Conservation (phyloP, 2,888 invertebrate species). For the Panopea generosa region DNA sequence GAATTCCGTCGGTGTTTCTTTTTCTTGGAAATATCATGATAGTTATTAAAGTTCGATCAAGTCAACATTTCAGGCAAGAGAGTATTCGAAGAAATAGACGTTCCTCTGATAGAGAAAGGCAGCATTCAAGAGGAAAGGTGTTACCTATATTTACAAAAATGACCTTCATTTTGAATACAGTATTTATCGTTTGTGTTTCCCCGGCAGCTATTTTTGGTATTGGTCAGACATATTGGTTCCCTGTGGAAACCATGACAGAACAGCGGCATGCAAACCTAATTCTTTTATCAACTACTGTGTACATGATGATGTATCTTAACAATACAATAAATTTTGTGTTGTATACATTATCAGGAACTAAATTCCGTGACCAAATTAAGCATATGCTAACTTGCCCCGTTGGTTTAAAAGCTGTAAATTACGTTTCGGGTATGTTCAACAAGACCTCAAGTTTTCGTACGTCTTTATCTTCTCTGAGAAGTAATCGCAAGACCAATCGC, state of each 20-base stretch:
- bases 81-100: background rate
- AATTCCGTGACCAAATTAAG: too few relatives aligned
- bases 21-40: background rate
- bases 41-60: background rate
- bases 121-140: background rate
- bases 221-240: conserved; percentile 22
- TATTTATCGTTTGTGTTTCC: conserved; percentile 11
- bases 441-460: too few relatives aligned
- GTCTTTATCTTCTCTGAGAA: too few relatives aligned
- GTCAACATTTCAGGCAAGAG: background rate
- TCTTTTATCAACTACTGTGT: conserved; percentile 2
- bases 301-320: conserved; percentile 19
- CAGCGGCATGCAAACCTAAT: background rate
- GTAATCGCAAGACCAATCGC: too few relatives aligned
- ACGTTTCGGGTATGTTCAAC: too few relatives aligned
- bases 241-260: conserved; percentile 6
- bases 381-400: too few relatives aligned
- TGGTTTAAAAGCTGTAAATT: too few relatives aligned
- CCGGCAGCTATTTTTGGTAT: conserved; percentile 12
- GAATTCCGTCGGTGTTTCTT: background rate
- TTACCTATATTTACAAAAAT: background rate
- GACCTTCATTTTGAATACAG: background rate
- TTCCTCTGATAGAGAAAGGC: background rate
- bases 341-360: conserved; percentile 10
- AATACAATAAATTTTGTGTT: conserved; percentile 16